Conservation (phyloP, 2,113 vertebrate genomes). For the Panurus biarmicus region DNA sequence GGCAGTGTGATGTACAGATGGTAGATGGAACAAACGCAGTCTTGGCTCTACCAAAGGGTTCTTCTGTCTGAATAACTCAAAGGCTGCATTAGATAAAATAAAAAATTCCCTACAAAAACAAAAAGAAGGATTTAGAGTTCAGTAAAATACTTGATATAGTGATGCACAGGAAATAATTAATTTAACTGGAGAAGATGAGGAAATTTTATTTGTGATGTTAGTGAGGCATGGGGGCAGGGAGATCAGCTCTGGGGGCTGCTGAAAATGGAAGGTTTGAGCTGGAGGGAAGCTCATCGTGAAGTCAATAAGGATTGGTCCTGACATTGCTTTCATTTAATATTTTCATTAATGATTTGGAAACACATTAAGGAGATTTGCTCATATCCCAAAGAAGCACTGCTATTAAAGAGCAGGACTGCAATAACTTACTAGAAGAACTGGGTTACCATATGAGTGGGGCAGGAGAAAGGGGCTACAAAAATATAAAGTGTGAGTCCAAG, state of each 20-base stretch:
- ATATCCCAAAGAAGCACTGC: background rate
- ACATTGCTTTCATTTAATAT: background rate
- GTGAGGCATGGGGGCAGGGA: background rate
- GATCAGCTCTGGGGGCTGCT: background rate
- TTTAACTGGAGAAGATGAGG: background rate
- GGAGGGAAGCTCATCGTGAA: background rate
- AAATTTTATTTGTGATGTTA: background rate
- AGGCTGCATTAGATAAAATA: background rate
- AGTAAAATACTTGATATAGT: background rate
- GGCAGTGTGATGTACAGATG: background rate
- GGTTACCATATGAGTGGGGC: background rate
- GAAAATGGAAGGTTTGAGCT: background rate
- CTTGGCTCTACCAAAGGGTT: background rate
- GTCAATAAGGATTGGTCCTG: background rate
- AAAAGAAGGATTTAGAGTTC: background rate
- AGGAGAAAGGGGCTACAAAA: background rate
- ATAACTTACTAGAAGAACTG: background rate
- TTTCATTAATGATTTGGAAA: background rate
- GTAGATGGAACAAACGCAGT: background rate
- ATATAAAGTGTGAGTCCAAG: background rate
- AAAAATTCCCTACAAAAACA: background rate
- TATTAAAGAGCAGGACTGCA: background rate
- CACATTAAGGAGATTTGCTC: background rate
- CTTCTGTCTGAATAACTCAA: background rate
- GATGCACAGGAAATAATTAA: background rate